Conservation (phyloP, 92 coral and sea anemone species). For the Bergia puertoricense region DNA sequence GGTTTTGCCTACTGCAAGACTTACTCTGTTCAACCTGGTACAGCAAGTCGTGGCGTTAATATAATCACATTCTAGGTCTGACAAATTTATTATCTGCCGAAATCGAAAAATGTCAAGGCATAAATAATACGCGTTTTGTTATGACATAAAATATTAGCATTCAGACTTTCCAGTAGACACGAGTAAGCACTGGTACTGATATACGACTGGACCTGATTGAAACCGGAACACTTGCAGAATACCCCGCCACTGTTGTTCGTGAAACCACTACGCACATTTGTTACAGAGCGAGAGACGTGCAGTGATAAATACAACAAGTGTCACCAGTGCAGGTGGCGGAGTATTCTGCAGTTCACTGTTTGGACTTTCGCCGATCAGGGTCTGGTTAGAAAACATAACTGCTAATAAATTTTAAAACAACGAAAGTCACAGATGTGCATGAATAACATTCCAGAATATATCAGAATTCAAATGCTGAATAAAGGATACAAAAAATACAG, state of each 20-base stretch:
- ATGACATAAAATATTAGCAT: too few relatives aligned
- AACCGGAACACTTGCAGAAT: too few relatives aligned
- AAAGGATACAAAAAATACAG: conserved; percentile 99
- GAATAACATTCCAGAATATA: not conserved
- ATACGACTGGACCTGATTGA: too few relatives aligned
- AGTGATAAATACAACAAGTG: too few relatives aligned
- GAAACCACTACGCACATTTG: too few relatives aligned
- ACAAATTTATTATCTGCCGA: conserved; percentile 83
- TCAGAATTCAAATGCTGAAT: not conserved
- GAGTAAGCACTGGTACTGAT: too few relatives aligned
- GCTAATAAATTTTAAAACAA: not conserved
- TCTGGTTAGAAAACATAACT: not conserved
- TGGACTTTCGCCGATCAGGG: too few relatives aligned
- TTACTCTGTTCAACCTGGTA: conserved; percentile 83
- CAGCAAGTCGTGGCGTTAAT: conserved; percentile 96
- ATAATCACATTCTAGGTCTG: conserved; percentile 99
- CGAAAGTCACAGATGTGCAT: not conserved
- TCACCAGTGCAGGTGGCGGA: too few relatives aligned
- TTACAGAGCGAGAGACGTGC: too few relatives aligned
- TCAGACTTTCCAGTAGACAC: too few relatives aligned
- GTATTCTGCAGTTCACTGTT: too few relatives aligned
- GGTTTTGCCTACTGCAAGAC: conserved; percentile 1
- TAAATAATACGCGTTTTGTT: not conserved
- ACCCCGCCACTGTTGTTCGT: too few relatives aligned
- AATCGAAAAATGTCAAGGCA: conserved; percentile 25